Conservation (phyloP, 2,888 invertebrate species). For the Antitype chi region DNA sequence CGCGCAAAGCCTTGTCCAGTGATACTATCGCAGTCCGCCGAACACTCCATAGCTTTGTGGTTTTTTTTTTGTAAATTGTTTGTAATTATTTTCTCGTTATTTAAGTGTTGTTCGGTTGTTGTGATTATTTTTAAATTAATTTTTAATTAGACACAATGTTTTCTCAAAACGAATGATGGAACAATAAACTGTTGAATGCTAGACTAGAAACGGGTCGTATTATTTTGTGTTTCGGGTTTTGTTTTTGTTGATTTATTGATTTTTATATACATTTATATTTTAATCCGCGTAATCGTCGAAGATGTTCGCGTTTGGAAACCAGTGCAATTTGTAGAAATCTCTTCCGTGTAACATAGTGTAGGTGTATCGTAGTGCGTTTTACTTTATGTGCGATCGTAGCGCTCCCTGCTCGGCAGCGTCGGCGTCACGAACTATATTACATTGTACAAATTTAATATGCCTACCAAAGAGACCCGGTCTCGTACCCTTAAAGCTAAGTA, state of each 20-base stretch:
- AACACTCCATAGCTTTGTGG: slow-evolving; percentile 87
- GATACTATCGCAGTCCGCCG: slow-evolving; percentile 85
- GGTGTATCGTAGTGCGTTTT: slow-evolving; percentile 88
- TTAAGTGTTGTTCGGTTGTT: slow-evolving; percentile 91
- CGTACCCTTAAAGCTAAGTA: slow-evolving; percentile 90
- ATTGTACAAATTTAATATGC: slow-evolving; percentile 91
- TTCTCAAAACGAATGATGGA: slow-evolving; percentile 81
- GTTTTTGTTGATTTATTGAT: slow-evolving; percentile 89
- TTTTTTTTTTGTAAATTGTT: slow-evolving; percentile 87
- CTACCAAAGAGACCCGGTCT: slow-evolving; percentile 91
- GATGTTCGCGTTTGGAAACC: slow-evolving; percentile 90
- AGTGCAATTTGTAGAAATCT: slow-evolving; percentile 91
- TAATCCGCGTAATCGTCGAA: slow-evolving; percentile 88
- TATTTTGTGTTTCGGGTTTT: slow-evolving; percentile 89
- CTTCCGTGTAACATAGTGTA: slow-evolving; percentile 90
- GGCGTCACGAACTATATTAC: slow-evolving; percentile 87
- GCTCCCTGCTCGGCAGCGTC: slow-evolving; percentile 78
- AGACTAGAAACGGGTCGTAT: slow-evolving; percentile 90
- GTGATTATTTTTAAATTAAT: slow-evolving; percentile 89
- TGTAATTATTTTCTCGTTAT: slow-evolving; percentile 89
- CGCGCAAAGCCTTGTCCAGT: slow-evolving; percentile 75
- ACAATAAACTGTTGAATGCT: slow-evolving; percentile 90
- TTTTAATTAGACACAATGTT: slow-evolving; percentile 83
- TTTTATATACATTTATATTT: slow-evolving; percentile 83
- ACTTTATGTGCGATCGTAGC: slow-evolving; percentile 82